These are phyloP conservation scores for Aplysia californica DNA, from an alignment of 1,140 invertebrate genomes.

Conservation along the genomic window DNA sequence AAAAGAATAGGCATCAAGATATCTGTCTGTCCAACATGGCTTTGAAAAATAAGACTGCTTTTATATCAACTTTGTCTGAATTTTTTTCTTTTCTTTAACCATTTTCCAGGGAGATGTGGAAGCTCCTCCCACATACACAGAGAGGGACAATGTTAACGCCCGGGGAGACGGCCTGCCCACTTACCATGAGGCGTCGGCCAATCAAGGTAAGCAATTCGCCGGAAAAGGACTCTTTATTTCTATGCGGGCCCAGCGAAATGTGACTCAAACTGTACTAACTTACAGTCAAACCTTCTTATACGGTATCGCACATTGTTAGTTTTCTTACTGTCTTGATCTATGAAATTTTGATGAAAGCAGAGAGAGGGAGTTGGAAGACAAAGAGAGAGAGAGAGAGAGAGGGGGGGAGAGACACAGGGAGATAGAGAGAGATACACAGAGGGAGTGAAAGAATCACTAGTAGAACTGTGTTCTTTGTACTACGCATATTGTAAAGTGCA, in stretches of 20 bases:
- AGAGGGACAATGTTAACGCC: not conserved
- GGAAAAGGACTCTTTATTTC: not conserved
- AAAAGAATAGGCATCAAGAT: too few relatives aligned
- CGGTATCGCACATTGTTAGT: not conserved
- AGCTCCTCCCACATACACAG: slow-evolving; percentile 11
- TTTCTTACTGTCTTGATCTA: not conserved
- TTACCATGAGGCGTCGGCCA: not conserved
- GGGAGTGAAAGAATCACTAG: too few relatives aligned
- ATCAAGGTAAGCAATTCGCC: not conserved
- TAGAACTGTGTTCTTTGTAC: too few relatives aligned
- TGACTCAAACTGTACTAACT: not conserved
- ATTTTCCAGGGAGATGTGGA: slow-evolving; percentile 22
- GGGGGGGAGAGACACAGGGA: too few relatives aligned
- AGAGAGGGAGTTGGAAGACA: not conserved
- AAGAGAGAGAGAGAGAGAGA: too few relatives aligned
- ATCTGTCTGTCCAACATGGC: too few relatives aligned
- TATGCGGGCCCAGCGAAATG: not conserved
- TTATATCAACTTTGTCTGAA: too few relatives aligned
- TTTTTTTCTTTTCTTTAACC: too few relatives aligned
- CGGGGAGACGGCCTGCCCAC: not conserved
- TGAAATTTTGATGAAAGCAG: not conserved
- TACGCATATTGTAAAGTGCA: too few relatives aligned
- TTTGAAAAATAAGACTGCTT: too few relatives aligned
- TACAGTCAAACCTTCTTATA: not conserved
- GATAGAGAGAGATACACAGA: too few relatives aligned